Conservation (phyloP, 2,113 vertebrate species). For the Larimichthys crocea region DNA sequence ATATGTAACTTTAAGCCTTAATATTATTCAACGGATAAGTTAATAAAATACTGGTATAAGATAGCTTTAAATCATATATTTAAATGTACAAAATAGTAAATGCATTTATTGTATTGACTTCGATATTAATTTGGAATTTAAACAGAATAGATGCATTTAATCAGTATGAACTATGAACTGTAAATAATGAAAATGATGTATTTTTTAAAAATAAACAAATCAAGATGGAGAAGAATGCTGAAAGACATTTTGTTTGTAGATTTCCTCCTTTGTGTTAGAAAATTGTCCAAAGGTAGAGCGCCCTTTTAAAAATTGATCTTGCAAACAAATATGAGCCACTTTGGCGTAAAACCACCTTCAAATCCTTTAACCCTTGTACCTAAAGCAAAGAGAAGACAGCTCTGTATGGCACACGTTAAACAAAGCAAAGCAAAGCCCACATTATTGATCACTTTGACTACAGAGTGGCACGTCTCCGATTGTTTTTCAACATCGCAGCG, state of each 20-base stretch:
- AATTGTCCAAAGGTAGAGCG: not conserved
- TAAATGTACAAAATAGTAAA: not conserved
- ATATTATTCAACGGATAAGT: no score
- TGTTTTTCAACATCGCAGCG: slow-evolving; percentile 67
- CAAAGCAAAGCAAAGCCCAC: slow-evolving; percentile 40
- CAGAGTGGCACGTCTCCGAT: slow-evolving; percentile 63
- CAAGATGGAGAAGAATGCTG: not conserved
- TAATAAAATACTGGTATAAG: not conserved
- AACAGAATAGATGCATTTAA: not conserved
- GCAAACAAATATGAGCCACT: not conserved
- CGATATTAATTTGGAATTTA: no score
- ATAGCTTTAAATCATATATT: not conserved
- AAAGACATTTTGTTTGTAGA: not conserved
- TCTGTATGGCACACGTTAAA: slow-evolving; percentile 17
- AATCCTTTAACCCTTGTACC: not conserved
- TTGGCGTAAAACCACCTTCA: not conserved
- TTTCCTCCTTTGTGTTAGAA: not conserved
- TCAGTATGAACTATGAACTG: no score
- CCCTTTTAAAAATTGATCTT: no score
- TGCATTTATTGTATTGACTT: not conserved
- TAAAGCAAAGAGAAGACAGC: not conserved
- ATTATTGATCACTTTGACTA: slow-evolving; percentile 65
- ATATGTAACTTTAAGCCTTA: no score
- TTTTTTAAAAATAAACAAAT: not conserved
- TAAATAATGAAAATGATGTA: no score